Evolutionary conservation across 2,113 vertebrate genomes (phyloP).

Genomic region (Tachysurus fulvidraco): DNA sequence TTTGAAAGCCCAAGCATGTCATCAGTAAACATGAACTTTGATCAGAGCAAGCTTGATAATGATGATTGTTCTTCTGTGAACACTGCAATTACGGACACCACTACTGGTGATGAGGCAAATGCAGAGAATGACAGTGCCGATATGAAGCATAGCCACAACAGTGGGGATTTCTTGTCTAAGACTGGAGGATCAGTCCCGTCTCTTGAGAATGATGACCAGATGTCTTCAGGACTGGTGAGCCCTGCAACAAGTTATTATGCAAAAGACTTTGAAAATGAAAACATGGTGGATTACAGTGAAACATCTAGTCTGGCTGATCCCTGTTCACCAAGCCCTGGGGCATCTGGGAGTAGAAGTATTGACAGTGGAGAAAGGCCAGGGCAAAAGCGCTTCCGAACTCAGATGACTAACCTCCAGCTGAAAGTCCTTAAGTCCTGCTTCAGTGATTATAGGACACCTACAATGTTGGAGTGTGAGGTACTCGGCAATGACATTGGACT

Average conservation of each 20-base stretch:
- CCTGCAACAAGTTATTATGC: constrained; percentile 94
- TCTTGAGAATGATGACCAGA: constrained; percentile 92
- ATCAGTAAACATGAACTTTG: constrained; percentile 91
- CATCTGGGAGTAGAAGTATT: constrained; percentile 86
- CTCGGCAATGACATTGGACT: constrained; percentile 99
- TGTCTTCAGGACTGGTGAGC: constrained; percentile 96
- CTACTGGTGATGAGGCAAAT: constrained; percentile 96
- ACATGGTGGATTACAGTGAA: constrained; percentile 96
- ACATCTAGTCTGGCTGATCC: constrained; percentile 97
- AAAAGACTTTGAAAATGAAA: constrained; percentile 95
- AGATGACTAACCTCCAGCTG: constrained; percentile 98
- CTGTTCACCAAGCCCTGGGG: constrained; percentile 93
- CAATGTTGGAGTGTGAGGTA: constrained; percentile 99
- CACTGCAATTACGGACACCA: constrained; percentile 97
- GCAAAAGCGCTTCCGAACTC: constrained; percentile 98
- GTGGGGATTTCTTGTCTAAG: constrained; percentile 87
- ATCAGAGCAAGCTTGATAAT: constrained; percentile 94
- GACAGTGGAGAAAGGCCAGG: constrained; percentile 93
- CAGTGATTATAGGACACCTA: constrained; percentile 97
- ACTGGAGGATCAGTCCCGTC: constrained; percentile 82
- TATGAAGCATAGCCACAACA: constrained; percentile 83
- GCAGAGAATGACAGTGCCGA: constrained; percentile 94
- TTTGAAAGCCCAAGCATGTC: constrained; percentile 94
- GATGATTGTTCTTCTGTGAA: constrained; percentile 99
- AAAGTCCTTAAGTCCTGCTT: constrained; percentile 99